Evolutionary conservation across 2,113 vertebrate species (phyloP), one percentile per base, ranked within the genome.

Genomic region (Agapornis roseicollis): DNA sequence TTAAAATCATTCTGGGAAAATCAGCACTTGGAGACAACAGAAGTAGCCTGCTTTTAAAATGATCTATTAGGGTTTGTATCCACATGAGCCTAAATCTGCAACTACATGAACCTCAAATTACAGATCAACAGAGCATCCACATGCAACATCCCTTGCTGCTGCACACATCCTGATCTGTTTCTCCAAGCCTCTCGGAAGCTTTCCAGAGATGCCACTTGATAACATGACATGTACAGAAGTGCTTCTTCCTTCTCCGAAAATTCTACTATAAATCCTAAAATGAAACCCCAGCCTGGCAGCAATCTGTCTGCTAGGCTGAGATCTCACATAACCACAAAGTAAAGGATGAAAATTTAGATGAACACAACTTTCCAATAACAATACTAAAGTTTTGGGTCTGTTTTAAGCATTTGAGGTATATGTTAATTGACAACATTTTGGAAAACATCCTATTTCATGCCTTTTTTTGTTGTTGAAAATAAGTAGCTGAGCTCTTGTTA

Each of bases 81-180:
- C 68, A 49, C 1, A 0, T 0, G 0, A 68, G 65, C 53, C 49
- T 47, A 37, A 60, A 80, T 24, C 42, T 47, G 50, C 50, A 52
- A n/a, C 53, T 49, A 49, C 10, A 3, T 0, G 13, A 17, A 46
- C 17, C 27, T 70, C 60, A 52, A 72, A 64, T 22, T 25, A 25
- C 23, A 80, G 22, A 50, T 2, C 22, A 16, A 39, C 9, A 58
- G 17, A 82, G 37, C 63, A 70, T 5, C 41, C 80, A 25, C 25
- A 1, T 6, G 16, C 8, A 69, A 37, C 31, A 42, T 14, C 39
- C 65, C 42, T n/a, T 0, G 0, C 12, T 49, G 76, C 89, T 19
- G 23, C 15, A 14, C 35, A 6, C 23, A 39, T 4, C 50, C 49
- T 22, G 20, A 8, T 8, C 73, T 56, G 50, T 69, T 60, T 61